phyloP scores from a whole-genome alignment of 37 sponge, comb jelly and placozoan genomes.

The Mnemiopsis leidyi region DNA sequence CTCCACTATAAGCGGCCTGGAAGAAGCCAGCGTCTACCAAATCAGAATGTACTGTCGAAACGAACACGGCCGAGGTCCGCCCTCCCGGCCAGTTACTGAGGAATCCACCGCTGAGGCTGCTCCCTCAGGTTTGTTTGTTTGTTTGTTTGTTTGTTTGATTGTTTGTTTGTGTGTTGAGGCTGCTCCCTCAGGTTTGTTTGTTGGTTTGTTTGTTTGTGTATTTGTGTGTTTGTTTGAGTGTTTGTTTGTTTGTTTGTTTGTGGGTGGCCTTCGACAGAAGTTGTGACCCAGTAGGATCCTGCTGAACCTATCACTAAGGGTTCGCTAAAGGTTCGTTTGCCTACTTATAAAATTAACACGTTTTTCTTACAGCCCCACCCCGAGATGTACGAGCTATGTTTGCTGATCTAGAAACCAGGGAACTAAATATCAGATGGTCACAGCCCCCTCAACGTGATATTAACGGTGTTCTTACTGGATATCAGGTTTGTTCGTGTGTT shows the following conservation, averaged over 20 bases:
- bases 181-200: constrained; percentile 24
- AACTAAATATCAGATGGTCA: not conserved
- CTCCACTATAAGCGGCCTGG: not conserved
- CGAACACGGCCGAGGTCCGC: constrained; percentile 36
- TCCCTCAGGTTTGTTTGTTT: constrained; percentile 26
- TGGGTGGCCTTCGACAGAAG: no score
- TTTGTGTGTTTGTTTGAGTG: no score
- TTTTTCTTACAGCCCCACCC: not conserved
- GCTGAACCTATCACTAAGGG: no score
- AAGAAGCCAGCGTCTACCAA: constrained; percentile 20
- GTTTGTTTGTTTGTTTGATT: no score
- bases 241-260: no score
- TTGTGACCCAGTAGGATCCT: no score
- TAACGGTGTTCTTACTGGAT: constrained; percentile 44
- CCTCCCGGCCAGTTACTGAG: not conserved
- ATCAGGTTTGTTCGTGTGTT: constrained; percentile 38
- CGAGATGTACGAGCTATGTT: not conserved
- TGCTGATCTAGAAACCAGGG: not conserved
- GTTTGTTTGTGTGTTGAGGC: not conserved
- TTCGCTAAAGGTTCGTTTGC: no score
- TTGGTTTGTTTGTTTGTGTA: no score
- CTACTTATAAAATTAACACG: not conserved
- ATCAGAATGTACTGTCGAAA: constrained; percentile 60
- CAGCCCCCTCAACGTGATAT: not conserved
- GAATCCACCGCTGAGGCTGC: not conserved